These are phyloP conservation scores for Hyalella azteca DNA, from an alignment of 2,888 invertebrate genomes.

Conservation along the genomic window DNA sequence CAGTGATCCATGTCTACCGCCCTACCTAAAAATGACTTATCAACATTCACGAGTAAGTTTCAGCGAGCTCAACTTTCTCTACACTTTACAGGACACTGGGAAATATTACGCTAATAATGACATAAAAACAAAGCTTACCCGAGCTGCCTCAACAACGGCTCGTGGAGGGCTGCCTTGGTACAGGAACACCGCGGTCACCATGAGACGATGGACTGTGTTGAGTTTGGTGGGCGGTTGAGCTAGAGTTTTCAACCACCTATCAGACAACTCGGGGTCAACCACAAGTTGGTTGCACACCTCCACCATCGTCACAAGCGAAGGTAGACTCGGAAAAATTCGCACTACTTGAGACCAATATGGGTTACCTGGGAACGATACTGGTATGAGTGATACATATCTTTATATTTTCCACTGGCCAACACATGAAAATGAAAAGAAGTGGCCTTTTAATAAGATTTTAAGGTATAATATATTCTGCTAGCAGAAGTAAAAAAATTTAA, in stretches of 20 bases:
- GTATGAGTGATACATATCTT: not conserved
- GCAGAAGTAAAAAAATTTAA: too few species aligned
- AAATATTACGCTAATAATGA: too few species aligned
- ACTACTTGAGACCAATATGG: constrained; percentile 46
- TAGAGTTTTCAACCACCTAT: constrained; percentile 42
- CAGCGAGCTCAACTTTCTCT: too few species aligned
- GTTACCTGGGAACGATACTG: constrained; percentile 45
- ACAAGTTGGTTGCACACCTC: constrained; percentile 55
- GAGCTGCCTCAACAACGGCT: constrained; percentile 53
- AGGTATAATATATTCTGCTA: not conserved
- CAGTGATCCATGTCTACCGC: too few species aligned
- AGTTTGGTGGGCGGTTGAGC: not conserved
- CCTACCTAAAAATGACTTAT: too few species aligned
- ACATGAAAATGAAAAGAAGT: not conserved
- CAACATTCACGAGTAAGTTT: too few species aligned
- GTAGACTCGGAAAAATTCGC: constrained; percentile 47
- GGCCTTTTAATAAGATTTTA: not conserved
- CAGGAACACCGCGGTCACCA: constrained; percentile 50
- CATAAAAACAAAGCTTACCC: constrained; percentile 43
- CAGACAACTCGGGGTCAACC: constrained; percentile 47
- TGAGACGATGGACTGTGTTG: not conserved
- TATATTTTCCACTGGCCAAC: not conserved
- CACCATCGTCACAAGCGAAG: constrained; percentile 48
- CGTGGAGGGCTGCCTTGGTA: constrained; percentile 51
- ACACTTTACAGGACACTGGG: too few species aligned